These are phyloP conservation scores for Montipora capitata DNA, from an alignment of 92 coral and sea anemone species.

Conservation along the genomic window DNA sequence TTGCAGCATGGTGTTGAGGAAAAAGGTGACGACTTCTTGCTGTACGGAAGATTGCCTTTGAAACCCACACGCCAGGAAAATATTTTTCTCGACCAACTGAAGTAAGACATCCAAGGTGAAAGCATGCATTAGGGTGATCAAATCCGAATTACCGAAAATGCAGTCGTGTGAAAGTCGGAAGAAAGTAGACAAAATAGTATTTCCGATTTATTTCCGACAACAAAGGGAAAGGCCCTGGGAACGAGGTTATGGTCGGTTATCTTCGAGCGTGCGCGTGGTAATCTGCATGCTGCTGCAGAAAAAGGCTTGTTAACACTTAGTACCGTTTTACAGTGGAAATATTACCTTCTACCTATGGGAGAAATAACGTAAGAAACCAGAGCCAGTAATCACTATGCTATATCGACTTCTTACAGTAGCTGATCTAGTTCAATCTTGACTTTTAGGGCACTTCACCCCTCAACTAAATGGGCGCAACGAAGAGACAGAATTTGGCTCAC, in stretches of 20 bases:
- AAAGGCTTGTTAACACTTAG: background rate
- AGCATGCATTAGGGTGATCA: background rate
- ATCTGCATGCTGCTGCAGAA: conserved; percentile 33
- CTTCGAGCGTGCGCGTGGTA: no score
- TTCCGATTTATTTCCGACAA: background rate
- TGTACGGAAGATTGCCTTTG: conserved; percentile 6
- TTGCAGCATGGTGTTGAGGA: background rate
- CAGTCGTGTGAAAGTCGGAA: background rate
- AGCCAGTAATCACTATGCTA: background rate
- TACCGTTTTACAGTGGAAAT: background rate
- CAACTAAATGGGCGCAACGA: conserved; percentile 94
- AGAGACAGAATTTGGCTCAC: conserved; percentile 88
- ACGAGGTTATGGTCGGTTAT: no score
- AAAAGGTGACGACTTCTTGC: background rate
- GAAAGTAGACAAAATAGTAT: no score
- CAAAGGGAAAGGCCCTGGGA: background rate
- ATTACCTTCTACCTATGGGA: conserved; percentile 14
- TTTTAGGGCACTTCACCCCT: conserved; percentile 80
- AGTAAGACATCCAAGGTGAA: conserved; percentile 9
- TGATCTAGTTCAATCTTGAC: background rate
- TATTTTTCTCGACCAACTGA: conserved; percentile 18
- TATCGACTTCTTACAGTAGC: background rate
- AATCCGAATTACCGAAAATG: conserved; percentile 4
- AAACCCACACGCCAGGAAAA: background rate
- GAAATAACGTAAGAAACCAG: conserved; percentile 42